Evolutionary conservation across 2,888 invertebrate species (phyloP).

Genomic region (Liodrosophila aerea): DNA sequence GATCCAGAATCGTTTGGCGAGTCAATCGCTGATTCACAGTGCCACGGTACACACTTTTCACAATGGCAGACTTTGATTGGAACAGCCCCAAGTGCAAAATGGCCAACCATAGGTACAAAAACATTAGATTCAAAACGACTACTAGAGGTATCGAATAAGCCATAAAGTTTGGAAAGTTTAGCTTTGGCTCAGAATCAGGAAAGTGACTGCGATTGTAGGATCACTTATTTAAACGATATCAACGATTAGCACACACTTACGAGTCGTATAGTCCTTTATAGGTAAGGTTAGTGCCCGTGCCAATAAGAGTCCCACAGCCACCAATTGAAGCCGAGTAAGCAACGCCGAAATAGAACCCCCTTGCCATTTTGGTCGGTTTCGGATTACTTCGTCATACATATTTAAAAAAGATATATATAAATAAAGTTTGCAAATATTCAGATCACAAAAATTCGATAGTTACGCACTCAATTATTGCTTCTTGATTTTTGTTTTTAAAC

Average conservation of each 20-base stretch:
- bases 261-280: slow-evolving; percentile 89
- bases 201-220: slow-evolving; percentile 62
- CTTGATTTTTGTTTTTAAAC: slow-evolving; percentile 46
- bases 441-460: no score
- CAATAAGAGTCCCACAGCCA: slow-evolving; percentile 89
- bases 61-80: no score
- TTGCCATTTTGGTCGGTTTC: slow-evolving; percentile 86
- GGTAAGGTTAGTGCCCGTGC: slow-evolving; percentile 90
- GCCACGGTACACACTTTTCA: no score
- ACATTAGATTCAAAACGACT: slow-evolving; percentile 46
- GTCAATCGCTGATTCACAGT: no score
- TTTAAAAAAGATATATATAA: no score
- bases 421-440: no score
- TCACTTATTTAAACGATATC: no score
- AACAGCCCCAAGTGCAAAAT: slow-evolving; percentile 77
- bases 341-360: slow-evolving; percentile 89
- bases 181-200: slow-evolving; percentile 53
- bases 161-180: slow-evolving; percentile 70
- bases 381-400: slow-evolving; percentile 46
- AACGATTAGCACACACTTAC: slow-evolving; percentile 76
- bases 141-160: slow-evolving; percentile 61
- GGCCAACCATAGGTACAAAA: slow-evolving; percentile 24
- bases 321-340: slow-evolving; percentile 90
- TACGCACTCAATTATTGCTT: neutral
- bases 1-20: no score